Evolutionary conservation across 1,140 invertebrate species (phyloP), one percentile per base, ranked within the genome.

Genomic region (Euura saliciscinereae): DNA sequence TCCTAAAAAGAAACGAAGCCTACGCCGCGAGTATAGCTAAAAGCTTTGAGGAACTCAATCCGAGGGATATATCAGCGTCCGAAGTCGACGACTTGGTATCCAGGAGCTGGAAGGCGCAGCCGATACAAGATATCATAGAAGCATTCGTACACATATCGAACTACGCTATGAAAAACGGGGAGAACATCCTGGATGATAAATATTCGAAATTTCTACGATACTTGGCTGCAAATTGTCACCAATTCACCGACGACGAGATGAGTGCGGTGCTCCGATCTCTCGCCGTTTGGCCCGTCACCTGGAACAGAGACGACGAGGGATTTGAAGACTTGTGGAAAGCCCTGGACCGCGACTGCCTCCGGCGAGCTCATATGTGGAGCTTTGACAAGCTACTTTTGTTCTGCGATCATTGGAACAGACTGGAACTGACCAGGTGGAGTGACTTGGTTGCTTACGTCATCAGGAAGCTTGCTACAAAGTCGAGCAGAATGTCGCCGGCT

Each of bases 341-440:
- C n/a, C 74, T 92, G 46, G 89, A 92, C 75, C 83, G 87, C 42
- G 83, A 90, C 65, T 90, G 90, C 72, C 76, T 82, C 43, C 83
- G 81, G 45, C 83, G 88, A 73, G 76, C 88, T 1, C 71, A 76
- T 0, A 51, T 76, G 2, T 90, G 86, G 87, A 71, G 78, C 45
- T 74, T 74, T 0, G 76, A 87, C 1, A 82, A 88, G 70, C 70
- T 88, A 28, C 80, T 92, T 13, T 75, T 84, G 43, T 82, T 89
- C 3, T 86, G 85, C 71, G 89, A 91, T 82, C 78, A 86, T 43
- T 88, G 89, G 82, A 89, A 88, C 72, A 78, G 83, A 28, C 75
- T 91, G 11, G 74, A 82, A 8, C 64, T 89, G 46, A 79, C 73
- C 6, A 79, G 80, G 71, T 78, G 84, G 4, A 76, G 80, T 3